Evolutionary conservation across 1,140 invertebrate genomes (phyloP), one percentile per base, ranked within the genome.

Genomic region (Caenorhabditis inopinata): DNA sequence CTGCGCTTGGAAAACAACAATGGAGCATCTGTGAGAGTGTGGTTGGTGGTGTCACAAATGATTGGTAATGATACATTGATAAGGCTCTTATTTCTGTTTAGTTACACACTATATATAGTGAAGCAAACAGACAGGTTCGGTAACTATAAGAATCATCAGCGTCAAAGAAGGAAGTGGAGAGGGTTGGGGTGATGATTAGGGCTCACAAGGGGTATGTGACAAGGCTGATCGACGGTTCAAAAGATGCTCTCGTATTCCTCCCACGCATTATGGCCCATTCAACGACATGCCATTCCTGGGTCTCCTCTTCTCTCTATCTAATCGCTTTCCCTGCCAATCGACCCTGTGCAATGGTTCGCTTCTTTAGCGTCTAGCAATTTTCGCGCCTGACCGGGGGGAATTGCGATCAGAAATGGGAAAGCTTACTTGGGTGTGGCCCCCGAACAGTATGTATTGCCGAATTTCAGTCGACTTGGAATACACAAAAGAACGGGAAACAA

Each of bases 41-140:
- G 49, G n/a, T n/a, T n/a, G n/a, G 27, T 51, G 32, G 32, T 68
- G 58, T 68, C 32, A 38, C 58, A 68, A 68, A 68, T 68, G 58
- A 42, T 68, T 29, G 58, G 32, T 29, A 32, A 18, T 68, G 58
- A 42, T 68, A 68, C 35, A n/a, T 42, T 68, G 58, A 68, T 68
- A 68, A 68, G 58, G 16, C 23, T 68, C 58, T 68, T 7, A 7
- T 42, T n/a, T 58, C 32, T 14, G 38, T n/a, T 16, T 25, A 58
- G 9, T 6, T 18, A 42, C 58, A 68, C 58, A 68, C 4, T 21
- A 68, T 18, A 68, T 21, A 42, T 32, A 68, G 32, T 68, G 23
- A 21, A 38, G 38, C 32, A 68, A 68, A 68, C 38, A 68, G 38
- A 32, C 58, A 68, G 58, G 32, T 38, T n/a, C n/a, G 58, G 32